Evolutionary conservation across 2,888 invertebrate species (phyloP).

Genomic region (Lasioglossum marginatum): DNA sequence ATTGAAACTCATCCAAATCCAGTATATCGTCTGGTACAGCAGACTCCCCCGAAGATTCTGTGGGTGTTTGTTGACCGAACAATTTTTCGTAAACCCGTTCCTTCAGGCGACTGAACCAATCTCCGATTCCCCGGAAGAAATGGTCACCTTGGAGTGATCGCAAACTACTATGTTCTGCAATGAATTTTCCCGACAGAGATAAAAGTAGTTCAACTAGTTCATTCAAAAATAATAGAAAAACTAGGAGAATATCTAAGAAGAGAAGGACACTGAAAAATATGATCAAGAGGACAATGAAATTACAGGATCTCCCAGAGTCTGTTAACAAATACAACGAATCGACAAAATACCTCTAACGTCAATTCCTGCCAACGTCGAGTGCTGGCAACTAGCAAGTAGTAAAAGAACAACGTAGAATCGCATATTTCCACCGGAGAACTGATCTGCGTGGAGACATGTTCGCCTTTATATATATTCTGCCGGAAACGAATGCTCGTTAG

Average conservation of each 20-base stretch:
- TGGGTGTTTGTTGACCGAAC: slow-evolving; percentile 18
- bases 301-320: background rate
- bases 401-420: slow-evolving; percentile 37
- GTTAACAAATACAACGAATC: slow-evolving; percentile 7
- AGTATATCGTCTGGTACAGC: slow-evolving; percentile 43
- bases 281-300: too few species aligned
- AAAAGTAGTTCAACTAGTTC: too few species aligned
- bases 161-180: slow-evolving; percentile 24
- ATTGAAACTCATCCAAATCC: slow-evolving; percentile 44
- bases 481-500: slow-evolving; percentile 74
- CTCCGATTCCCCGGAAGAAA: slow-evolving; percentile 67
- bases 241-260: too few species aligned
- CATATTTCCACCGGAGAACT: slow-evolving; percentile 57
- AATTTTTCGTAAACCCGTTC: slow-evolving; percentile 41
- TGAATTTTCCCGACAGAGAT: too few species aligned
- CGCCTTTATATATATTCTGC: slow-evolving; percentile 61
- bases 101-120: slow-evolving; percentile 72
- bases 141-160: slow-evolving; percentile 36
- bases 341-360: slow-evolving; percentile 56
- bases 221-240: too few species aligned
- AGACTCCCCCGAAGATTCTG: background rate
- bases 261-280: too few species aligned
- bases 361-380: slow-evolving; percentile 38
- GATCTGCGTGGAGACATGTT: slow-evolving; percentile 27
- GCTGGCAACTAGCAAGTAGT: slow-evolving; percentile 44